A percentile compares a stretch with the other conserved stretches of the same genome.
Evolutionary conservation across 2,888 invertebrate genomes (phyloP).

Genomic region (Eupithecia subumbrata): DNA sequence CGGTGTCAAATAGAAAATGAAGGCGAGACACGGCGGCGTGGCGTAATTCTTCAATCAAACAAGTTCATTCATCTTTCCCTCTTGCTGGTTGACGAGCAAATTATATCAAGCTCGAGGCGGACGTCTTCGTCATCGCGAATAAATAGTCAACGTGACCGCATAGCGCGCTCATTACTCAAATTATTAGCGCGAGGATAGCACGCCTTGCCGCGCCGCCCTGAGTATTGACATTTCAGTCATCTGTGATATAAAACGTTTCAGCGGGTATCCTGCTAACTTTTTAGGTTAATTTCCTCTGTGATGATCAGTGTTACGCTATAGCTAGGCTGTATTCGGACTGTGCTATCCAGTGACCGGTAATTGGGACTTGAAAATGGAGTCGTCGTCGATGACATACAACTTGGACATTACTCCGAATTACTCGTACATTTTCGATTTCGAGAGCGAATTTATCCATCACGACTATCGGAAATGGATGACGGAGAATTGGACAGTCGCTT

Average conservation of each 20-base stretch:
- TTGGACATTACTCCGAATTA: constrained; percentile 91
- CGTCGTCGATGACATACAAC: constrained; percentile 78
- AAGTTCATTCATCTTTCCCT: constrained; percentile 68
- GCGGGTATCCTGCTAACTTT: constrained; percentile 68
- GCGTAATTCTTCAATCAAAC: constrained; percentile 48
- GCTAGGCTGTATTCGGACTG: constrained; percentile 50
- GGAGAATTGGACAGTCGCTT: constrained; percentile 97
- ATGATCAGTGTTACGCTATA: constrained; percentile 69
- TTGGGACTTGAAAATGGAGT: constrained; percentile 64
- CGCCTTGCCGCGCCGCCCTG: constrained; percentile 62
- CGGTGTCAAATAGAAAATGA: constrained; percentile 49
- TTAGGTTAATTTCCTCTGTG: constrained; percentile 78
- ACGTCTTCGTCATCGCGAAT: constrained; percentile 67
- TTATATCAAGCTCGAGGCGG: constrained; percentile 60
- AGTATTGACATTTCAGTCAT: constrained; percentile 73
- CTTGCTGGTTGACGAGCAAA: constrained; percentile 57
- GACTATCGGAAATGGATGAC: constrained; percentile 97
- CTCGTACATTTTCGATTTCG: constrained; percentile 97
- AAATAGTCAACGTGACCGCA: constrained; percentile 70
- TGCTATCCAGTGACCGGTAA: constrained; percentile 58
- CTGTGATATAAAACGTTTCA: constrained; percentile 79
- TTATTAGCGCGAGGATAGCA: constrained; percentile 62
- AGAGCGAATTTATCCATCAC: constrained; percentile 96
- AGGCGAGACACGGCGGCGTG: constrained; percentile 59
- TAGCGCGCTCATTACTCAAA: constrained; percentile 67